A percentile compares a stretch with the other conserved stretches of the same genome.
Conservation (phyloP, 2,113 vertebrate species). For the Hippocampus abdominalis region DNA sequence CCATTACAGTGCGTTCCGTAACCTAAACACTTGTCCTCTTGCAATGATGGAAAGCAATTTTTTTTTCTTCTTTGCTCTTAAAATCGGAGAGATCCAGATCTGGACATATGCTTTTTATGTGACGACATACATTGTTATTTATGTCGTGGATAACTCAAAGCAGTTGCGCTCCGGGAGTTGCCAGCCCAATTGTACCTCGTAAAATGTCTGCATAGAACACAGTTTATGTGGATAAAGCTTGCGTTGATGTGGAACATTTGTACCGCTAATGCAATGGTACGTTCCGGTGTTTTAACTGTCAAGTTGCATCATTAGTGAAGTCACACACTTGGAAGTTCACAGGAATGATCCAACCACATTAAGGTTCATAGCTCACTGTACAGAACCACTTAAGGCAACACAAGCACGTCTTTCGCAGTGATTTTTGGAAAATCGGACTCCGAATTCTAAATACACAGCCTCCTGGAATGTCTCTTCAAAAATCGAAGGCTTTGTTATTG, state of each 20-base stretch:
- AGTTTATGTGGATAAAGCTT: conserved; percentile 1
- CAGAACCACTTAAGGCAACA: conserved; percentile 46
- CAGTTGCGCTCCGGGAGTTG: conserved; percentile 27
- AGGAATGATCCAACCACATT: not conserved
- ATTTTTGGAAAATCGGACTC: conserved; percentile 32
- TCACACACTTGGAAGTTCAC: conserved; percentile 6
- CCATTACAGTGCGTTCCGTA: conserved; percentile 8
- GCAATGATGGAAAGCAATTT: conserved; percentile 10
- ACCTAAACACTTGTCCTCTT: conserved; percentile 38
- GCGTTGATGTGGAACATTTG: conserved; percentile 15
- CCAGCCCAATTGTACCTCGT: conserved; percentile 33
- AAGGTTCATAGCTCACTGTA: conserved; percentile 32
- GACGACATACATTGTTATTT: conserved; percentile 14
- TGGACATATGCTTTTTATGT: conserved; percentile 13
- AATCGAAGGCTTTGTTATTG: not conserved
- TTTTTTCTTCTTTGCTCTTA: conserved; percentile 7
- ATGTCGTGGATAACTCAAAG: conserved; percentile 18
- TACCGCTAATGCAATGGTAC: conserved; percentile 7
- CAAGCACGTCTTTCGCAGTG: conserved; percentile 44
- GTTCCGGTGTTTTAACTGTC: conserved; percentile 8
- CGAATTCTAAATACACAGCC: conserved; percentile 19
- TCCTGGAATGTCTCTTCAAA: conserved; percentile 39
- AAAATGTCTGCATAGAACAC: conserved; percentile 34
- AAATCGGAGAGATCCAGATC: conserved; percentile 14
- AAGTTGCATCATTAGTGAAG: conserved; percentile 22